Evolutionary conservation across 2,888 invertebrate species (phyloP), one percentile per base, ranked within the genome.

Genomic region (Drosophila demipolita): DNA sequence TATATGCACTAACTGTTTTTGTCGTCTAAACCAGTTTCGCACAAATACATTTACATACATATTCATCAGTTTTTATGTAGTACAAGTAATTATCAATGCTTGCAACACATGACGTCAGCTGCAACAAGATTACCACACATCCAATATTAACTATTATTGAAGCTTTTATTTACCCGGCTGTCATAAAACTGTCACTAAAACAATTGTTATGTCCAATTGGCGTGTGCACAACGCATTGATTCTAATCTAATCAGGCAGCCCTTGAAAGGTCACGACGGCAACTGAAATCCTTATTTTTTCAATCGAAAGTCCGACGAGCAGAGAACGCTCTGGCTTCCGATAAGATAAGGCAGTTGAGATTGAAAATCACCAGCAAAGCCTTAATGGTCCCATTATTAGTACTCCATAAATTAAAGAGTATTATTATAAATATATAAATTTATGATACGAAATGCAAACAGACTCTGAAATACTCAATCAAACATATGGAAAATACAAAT

Each of bases 51-150:
- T 7, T 15, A 4, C 54, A 38, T 55, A 6, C 8, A 12, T 26
- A n/a, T 35, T 29, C 38, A 52, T 42, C 12, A 54, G 40, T 49
- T 17, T 38, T 8, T 29, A 32, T 66, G 35, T 48, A 49, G 53
- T 53, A 35, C 15, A 53, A n/a, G 55, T 53, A 66, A 73, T 66
- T 61, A 58, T 33, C 33, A 40, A 33, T 26, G 42, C 12, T 66
- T 76, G 65, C 75, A 77, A 60, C 62, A 52, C 17, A 52, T 75
- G 73, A 77, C 73, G 62, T 77, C 73, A 72, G 26, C 29, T 11
- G 50, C 11, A 26, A 26, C 38, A 5, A 42, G 40, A 52, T 73
- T 66, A 45, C 48, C 54, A 35, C 53, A 23, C 38, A 33, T 26
- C 52, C 57, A 42, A 50, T 11, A 60, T 63, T 55, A 48, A 62